A percentile compares a stretch with the other conserved stretches of the same genome.
Conservation (phyloP, 2,797 vertebrate species). For the Heliangelus exortis region DNA sequence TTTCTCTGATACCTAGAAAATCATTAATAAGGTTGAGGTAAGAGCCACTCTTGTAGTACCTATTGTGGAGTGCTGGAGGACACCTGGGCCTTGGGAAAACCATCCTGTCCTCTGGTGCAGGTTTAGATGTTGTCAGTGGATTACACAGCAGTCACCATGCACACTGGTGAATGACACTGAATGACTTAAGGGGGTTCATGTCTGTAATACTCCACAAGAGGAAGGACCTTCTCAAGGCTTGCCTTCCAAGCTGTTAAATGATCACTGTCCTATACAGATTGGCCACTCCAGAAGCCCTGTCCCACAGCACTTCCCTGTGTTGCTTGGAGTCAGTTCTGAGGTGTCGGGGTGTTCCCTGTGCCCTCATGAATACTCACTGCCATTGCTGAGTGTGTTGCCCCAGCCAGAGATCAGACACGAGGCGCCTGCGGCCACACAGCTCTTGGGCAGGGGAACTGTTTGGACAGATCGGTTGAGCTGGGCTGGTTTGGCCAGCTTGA, state of each 20-base stretch:
- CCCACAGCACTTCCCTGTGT: background rate
- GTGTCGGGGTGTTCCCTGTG: rapidly evolving
- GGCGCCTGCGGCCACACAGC: slow-evolving; percentile 78
- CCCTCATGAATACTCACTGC: slow-evolving; percentile 57
- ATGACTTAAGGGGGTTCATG: background rate
- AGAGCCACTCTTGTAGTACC: background rate
- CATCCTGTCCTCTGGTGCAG: background rate
- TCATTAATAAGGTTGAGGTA: too few relatives aligned
- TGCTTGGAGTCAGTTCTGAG: background rate
- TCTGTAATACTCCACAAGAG: background rate
- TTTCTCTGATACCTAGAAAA: background rate
- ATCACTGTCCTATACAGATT: background rate
- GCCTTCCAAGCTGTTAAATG: background rate
- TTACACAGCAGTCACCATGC: background rate
- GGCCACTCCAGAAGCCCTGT: background rate
- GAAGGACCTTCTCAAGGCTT: background rate
- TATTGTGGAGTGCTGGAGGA: background rate
- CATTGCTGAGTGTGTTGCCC: slow-evolving; percentile 83
- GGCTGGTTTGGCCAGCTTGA: slow-evolving; percentile 82
- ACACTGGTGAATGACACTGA: background rate
- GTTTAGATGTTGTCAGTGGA: background rate
- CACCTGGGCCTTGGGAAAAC: background rate
- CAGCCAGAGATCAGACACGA: slow-evolving; percentile 84
- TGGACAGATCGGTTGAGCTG: slow-evolving; percentile 77
- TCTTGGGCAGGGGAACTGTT: slow-evolving; percentile 78